Evolutionary conservation across 2,888 invertebrate species (phyloP), one percentile per base, ranked within the genome.

Genomic region (Idaea straminata): DNA sequence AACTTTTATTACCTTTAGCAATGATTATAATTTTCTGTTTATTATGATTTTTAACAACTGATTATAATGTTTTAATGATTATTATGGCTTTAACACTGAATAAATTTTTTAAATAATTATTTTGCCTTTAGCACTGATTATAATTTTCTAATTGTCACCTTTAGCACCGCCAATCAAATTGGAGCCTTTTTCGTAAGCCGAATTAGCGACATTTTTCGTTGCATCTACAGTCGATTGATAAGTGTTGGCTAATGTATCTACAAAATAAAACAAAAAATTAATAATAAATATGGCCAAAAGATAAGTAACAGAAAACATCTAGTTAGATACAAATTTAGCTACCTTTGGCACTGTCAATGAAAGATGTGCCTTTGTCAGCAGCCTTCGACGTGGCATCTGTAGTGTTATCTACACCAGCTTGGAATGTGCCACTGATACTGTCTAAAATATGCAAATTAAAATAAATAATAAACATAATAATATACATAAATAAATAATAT

Each of bases 331-430:
- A 15, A 59, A 59, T 16, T 16, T 59, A 59, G 72, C 75, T 73
- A 68, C 78, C 79, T 79, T 78, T 79, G 62, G 78, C 79, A 63
- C 74, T 66, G 58, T 76, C 81, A 65, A 80, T 74, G n/a, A 76
- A 47, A 35, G 75, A 66, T 47, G 77, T 64, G 61, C 85, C 79
- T 68, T 83, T 85, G 62, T 85, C 84, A 59, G 83, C 73, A 61
- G 82, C 83, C 15, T 81, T 71, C 10, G 82, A 73, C 4, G 85
- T 81, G 16, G 79, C 79, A 66, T 78, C 81, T 71, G 83, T 85
- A 58, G 85, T 82, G 4, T 81, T 79, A 66, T 85, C 85, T 71
- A 86, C 75, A 59, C 79, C 74, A 6, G 71, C 66, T 25, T 71
- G 65, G 10, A 78, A 74, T 15, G 83, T 80, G 68, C 68, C 81